Percentiles rank a stretch among this genome's conserved stretches.
phyloP scores from a whole-genome alignment of 1,140 invertebrate genomes.

The Drosophila willistoni region DNA sequence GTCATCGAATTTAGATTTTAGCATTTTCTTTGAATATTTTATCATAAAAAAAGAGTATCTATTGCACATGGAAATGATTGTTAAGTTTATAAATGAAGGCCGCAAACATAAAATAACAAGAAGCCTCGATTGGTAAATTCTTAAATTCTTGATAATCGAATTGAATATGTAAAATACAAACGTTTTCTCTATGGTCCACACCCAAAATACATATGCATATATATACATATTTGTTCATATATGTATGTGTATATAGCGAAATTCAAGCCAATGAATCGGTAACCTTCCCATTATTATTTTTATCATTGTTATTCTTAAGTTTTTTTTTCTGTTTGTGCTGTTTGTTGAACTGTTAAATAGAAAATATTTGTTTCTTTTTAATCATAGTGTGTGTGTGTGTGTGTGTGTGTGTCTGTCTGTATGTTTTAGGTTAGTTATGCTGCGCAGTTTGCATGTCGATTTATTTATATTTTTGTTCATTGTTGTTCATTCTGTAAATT shows the following conservation, averaged over 20 bases:
- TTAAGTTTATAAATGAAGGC: no score
- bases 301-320: slow-evolving; percentile 9
- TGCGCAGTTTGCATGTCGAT: slow-evolving; percentile 37
- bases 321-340: slow-evolving; percentile 1
- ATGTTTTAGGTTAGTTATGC: slow-evolving; percentile 39
- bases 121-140: no score
- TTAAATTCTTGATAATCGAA: no score
- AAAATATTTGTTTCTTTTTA: slow-evolving; percentile 6
- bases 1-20: no score
- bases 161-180: no score
- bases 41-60: no score
- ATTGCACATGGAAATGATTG: no score
- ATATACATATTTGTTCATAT: neutral
- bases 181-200: neutral
- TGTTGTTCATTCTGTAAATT: slow-evolving; percentile 46
- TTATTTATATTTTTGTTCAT: slow-evolving; percentile 31
- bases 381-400: slow-evolving; percentile 21
- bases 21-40: no score
- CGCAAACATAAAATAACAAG: no score
- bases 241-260: neutral
- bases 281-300: slow-evolving; percentile 12
- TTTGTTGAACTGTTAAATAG: slow-evolving; percentile 5
- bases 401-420: slow-evolving; percentile 23
- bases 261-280: slow-evolving; percentile 2
- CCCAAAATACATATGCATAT: neutral